Percentiles rank a stretch among this genome's conserved stretches.
These are phyloP conservation scores for Toxotes lorentzi DNA, from an alignment of 2,797 vertebrate species.

Conservation along the genomic window DNA sequence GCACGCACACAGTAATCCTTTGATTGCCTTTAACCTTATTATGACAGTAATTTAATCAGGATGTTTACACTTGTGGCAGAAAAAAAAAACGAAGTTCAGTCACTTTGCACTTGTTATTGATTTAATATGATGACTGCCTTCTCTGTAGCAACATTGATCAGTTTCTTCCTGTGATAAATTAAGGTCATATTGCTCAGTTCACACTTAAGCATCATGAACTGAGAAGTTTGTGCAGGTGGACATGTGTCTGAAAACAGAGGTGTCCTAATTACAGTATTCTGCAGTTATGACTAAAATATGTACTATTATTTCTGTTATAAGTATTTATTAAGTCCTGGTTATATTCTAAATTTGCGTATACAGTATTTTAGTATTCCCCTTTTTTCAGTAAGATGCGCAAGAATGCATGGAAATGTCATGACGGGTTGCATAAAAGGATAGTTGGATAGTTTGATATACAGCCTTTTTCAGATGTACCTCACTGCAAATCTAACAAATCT, in stretches of 20 bases:
- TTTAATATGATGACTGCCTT: background rate
- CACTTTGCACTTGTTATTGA: constrained; percentile 25
- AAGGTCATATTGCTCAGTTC: background rate
- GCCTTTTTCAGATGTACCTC: background rate
- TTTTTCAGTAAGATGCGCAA: no score
- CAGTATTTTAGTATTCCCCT: background rate
- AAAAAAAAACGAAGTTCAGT: constrained; percentile 3
- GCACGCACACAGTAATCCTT: constrained; percentile 22
- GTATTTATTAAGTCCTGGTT: no score
- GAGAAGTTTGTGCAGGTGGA: background rate
- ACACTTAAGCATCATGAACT: background rate
- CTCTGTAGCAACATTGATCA: background rate
- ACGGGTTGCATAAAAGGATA: background rate
- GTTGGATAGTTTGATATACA: background rate
- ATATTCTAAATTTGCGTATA: background rate
- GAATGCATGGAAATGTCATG: no score
- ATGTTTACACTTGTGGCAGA: constrained; percentile 26
- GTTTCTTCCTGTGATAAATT: background rate
- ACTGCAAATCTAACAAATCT: background rate
- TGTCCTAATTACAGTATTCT: no score
- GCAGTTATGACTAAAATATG: no score
- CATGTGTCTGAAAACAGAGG: no score
- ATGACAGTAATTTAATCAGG: constrained; percentile 26
- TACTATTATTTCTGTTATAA: no score
- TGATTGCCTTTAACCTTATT: constrained; percentile 38